phyloP scores from a whole-genome alignment of 53 echinoderm and acorn worm genomes.

The Stichopus horrens region DNA sequence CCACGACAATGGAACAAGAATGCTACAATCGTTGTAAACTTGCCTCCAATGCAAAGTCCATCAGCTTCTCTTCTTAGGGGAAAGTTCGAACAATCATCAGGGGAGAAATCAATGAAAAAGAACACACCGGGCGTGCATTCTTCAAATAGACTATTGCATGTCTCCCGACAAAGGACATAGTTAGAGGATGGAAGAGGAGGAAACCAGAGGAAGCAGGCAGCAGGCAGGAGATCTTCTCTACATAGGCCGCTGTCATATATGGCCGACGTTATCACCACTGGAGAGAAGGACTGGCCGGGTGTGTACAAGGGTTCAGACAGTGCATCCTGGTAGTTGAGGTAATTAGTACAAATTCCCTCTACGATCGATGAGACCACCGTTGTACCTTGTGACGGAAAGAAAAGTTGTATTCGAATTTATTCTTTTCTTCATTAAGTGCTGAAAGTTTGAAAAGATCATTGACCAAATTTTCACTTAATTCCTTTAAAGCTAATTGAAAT shows the following conservation, averaged over 20 bases:
- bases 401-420: no score
- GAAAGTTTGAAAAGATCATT: no score
- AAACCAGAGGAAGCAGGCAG: not conserved
- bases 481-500: no score
- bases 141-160: not conserved
- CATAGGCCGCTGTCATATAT: not conserved
- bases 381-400: no score
- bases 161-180: not conserved
- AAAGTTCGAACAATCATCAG: not conserved
- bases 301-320: not conserved
- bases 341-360: not conserved
- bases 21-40: not conserved
- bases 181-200: conserved; percentile 15
- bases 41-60: not conserved
- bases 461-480: no score
- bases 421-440: no score
- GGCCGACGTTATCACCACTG: not conserved
- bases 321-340: not conserved
- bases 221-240: not conserved
- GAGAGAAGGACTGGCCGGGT: not conserved
- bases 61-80: not conserved
- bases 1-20: no score
- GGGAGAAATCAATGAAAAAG: not conserved
- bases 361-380: not conserved
- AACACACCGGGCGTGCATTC: not conserved